Evolutionary conservation across 2,888 invertebrate genomes (phyloP).

Genomic region (Dynastes tityus): DNA sequence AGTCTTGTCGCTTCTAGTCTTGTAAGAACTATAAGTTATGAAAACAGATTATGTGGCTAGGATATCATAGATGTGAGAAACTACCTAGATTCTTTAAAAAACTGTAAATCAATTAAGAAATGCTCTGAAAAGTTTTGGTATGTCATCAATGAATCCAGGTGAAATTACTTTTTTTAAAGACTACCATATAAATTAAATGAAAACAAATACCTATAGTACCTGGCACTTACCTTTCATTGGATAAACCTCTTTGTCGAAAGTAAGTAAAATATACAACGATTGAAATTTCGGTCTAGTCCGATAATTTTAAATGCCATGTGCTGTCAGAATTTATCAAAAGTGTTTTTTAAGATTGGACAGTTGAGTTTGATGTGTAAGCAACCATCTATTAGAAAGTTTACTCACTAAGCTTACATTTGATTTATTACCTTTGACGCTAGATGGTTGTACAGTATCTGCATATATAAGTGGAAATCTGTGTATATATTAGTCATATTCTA

Average conservation of each 20-base stretch:
- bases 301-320: constrained; percentile 36
- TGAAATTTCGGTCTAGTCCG: constrained; percentile 9
- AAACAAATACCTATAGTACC: constrained; percentile 26
- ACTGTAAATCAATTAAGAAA: constrained; percentile 58
- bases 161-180: constrained; percentile 55
- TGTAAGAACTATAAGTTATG: constrained; percentile 7
- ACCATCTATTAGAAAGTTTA: neutral
- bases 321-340: constrained; percentile 24
- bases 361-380: neutral
- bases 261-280: constrained; percentile 13
- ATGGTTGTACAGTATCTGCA: too few relatives aligned
- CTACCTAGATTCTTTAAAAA: constrained; percentile 51
- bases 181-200: constrained; percentile 50
- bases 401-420: too few relatives aligned
- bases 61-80: neutral
- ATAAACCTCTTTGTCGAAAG: constrained; percentile 17
- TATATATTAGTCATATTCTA: too few relatives aligned
- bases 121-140: constrained; percentile 59
- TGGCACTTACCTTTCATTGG: constrained; percentile 20
- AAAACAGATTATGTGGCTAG: neutral
- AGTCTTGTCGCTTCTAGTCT: constrained; percentile 25
- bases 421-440: too few relatives aligned
- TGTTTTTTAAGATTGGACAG: neutral
- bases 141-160: constrained; percentile 59
- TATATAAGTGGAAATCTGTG: too few relatives aligned